Percentiles rank a stretch among this genome's conserved stretches.
Conservation (phyloP, 2,888 invertebrate species). For the Eretmocerus hayati region DNA sequence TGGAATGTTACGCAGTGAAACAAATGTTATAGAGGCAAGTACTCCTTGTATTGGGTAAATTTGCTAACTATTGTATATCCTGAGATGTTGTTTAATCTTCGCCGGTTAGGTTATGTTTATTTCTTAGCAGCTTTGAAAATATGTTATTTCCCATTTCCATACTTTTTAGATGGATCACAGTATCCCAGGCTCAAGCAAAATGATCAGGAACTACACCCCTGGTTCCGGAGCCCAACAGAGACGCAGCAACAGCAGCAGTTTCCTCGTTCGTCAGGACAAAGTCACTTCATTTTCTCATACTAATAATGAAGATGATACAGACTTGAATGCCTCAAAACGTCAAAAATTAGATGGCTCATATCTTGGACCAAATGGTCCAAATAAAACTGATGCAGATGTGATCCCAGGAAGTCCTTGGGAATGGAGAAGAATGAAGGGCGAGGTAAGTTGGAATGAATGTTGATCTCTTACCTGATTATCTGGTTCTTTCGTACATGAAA, state of each 20-base stretch:
- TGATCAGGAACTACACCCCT: too few relatives aligned
- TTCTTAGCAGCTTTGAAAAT: too few relatives aligned
- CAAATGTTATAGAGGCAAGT: too few relatives aligned
- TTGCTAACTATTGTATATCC: too few relatives aligned
- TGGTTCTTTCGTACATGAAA: background rate
- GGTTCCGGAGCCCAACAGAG: too few relatives aligned
- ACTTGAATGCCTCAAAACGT: slow-evolving; percentile 34
- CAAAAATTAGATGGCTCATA: slow-evolving; percentile 30
- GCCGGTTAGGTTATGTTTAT: too few relatives aligned
- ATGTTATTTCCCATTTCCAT: too few relatives aligned
- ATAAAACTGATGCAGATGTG: slow-evolving; percentile 11
- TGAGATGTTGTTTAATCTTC: too few relatives aligned
- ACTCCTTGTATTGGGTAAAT: too few relatives aligned
- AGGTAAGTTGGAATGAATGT: slow-evolving; percentile 26
- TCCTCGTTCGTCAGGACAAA: background rate
- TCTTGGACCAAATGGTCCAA: slow-evolving; percentile 12
- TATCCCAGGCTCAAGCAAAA: slow-evolving; percentile 41
- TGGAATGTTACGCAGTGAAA: background rate
- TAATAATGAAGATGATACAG: background rate
- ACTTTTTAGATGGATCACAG: slow-evolving; percentile 37
- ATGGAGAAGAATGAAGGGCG: slow-evolving; percentile 39
- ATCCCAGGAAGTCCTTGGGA: slow-evolving; percentile 42
- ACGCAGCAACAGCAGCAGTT: slow-evolving; percentile 10
- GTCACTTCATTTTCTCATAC: background rate
- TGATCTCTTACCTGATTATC: background rate